Evolutionary conservation across 1,140 invertebrate species (phyloP), one percentile per base, ranked within the genome.

Genomic region (Lepidurus packardi): DNA sequence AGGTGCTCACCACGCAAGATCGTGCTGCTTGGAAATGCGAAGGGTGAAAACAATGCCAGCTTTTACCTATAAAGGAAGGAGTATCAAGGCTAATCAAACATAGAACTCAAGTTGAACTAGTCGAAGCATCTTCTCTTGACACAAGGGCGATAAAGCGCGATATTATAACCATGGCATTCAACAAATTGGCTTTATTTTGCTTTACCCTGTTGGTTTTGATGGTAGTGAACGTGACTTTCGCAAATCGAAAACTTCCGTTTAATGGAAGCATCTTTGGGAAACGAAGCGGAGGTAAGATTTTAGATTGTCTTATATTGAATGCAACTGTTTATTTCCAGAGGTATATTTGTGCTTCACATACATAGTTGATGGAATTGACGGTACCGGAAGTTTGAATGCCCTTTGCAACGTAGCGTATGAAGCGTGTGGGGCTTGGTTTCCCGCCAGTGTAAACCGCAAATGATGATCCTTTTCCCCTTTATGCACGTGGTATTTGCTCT

Each of bases 241-340:
- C 53, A 65, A 65, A 65, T 16, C 53, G 53, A 21, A 65, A 65
- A 65, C 53, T 65, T 65, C 53, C 53, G 16, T 65, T 65, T 65
- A 65, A 65, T 65, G 53, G 53, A 7, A 65, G 53, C 13, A 65
- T 65, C 53, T 65, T 65, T 65, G 53, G 53, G 1, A 65, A 65
- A 65, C 53, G 53, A 13, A 65, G 53, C 13, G 53, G 21, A 65
- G 53, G 53, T 65, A 65, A 13, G 13, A 7, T n/a, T 65, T 65
- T 65, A n/a, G 21, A 10, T 2, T 47, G 45, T 65, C 16, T 65
- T 21, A 21, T 65, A n/a, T 16, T 65, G 7, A 65, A n/a, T 65
- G 21, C 9, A 65, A 16, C 1, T 21, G 53, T 11, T 9, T 16
- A 1, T 21, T 21, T 16, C 21, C 16, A 1, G 16, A 65, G 7